Evolutionary conservation across 2,797 vertebrate genomes (phyloP), one percentile per base, ranked within the genome.

Genomic region (Buceros bicornis): DNA sequence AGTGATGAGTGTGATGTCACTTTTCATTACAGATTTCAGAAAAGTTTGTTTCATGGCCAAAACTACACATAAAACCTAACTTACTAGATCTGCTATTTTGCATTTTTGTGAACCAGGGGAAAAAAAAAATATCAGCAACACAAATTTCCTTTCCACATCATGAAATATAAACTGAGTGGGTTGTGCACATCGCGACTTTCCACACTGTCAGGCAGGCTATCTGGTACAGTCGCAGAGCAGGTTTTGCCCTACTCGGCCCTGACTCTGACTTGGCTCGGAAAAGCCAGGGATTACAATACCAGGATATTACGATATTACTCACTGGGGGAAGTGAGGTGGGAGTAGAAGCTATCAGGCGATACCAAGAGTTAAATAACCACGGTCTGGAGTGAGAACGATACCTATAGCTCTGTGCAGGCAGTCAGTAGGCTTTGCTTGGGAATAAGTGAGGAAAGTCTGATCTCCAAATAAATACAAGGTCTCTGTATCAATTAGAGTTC

Each of bases 1-100:
- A 95, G 82, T 72, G 87, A 95, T 93, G 95, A 97, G 85, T 95
- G 88, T 94, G 96, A 97, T 96, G 95, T 96, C 96, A 97, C 80
- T 97, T 97, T 97, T 97, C 94, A 96, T 97, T 98, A 97, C 88
- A 93, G 87, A 81, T 94, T 89, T 91, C 65, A 92, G 91, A 91
- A 95, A 93, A 97, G 95, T 98, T 98, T 96, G 94, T 97, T 95
- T 96, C 86, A 80, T 97, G 91, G 97, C 93, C 97, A 98, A 40
- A 97, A 95, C 82, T 94, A 88, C 91, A 94, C 81, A 97, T 87
- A 93, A 97, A 97, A 88, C 45, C 87, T 89, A 86, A 95, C 91
- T 95, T 97, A 97, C 95, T 97, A 96, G 66, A 78, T 95, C 96
- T 93, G 87, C 74, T 97, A 95, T 96, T 97, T 97, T 97, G 92